phyloP scores from a whole-genome alignment of 1,140 invertebrate genomes.

The Caerostris extrusa region DNA sequence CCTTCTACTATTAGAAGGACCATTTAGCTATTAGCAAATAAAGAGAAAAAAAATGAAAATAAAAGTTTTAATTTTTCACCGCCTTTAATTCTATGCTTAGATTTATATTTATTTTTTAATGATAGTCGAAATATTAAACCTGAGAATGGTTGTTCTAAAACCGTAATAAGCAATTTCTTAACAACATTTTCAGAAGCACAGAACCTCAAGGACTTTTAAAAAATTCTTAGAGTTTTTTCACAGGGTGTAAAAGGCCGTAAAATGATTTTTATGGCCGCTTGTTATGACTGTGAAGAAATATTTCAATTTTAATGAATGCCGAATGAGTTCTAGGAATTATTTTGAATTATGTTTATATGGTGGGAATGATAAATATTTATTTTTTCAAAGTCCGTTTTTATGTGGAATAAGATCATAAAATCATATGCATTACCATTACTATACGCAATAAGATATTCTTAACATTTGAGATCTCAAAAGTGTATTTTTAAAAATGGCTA shows the following conservation, averaged over 20 bases:
- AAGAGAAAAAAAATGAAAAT: not conserved
- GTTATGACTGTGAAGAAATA: conserved; percentile 29
- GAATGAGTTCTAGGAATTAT: not conserved
- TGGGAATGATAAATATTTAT: not conserved
- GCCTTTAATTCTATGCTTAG: not conserved
- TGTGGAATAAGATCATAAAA: too few species aligned
- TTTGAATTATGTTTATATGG: not conserved
- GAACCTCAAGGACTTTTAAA: not conserved
- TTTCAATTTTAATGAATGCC: not conserved
- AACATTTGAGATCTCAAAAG: too few species aligned
- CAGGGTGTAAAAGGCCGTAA: not conserved
- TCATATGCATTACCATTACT: too few species aligned
- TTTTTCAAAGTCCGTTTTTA: too few species aligned
- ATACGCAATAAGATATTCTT: too few species aligned
- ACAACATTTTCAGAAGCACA: not conserved
- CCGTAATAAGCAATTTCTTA: conserved; percentile 13
- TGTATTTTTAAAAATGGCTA: too few species aligned
- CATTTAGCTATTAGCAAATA: not conserved
- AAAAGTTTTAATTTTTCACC: not conserved
- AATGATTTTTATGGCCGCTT: not conserved
- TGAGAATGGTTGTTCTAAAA: not conserved
- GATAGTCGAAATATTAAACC: not conserved
- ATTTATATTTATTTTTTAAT: not conserved
- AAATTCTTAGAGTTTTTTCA: not conserved
- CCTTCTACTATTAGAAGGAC: too few species aligned